Percentiles rank a stretch among this genome's conserved stretches.
Evolutionary conservation across 2,797 vertebrate genomes (phyloP).

Genomic region (Enteromius argenteus): DNA sequence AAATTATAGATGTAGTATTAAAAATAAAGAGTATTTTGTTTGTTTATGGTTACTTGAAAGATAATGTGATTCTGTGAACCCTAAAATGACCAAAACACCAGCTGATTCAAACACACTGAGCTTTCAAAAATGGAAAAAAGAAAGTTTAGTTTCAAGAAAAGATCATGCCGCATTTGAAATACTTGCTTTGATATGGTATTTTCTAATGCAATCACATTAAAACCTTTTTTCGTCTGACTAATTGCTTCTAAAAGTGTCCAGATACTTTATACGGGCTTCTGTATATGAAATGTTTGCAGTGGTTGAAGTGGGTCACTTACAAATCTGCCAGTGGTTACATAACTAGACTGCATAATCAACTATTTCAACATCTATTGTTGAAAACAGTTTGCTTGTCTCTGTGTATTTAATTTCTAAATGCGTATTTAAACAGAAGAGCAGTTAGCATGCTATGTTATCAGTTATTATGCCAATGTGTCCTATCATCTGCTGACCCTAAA

Average conservation of each 20-base stretch:
- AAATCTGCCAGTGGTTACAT: constrained; percentile 7
- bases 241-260: not conserved
- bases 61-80: not conserved
- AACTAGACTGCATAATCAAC: not conserved
- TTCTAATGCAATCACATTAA: not conserved
- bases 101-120: not conserved
- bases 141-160: not conserved
- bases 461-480: not conserved
- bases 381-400: not conserved
- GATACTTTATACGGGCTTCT: not conserved
- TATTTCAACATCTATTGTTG: constrained; percentile 21
- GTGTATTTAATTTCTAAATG: constrained; percentile 2
- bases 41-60: not conserved
- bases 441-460: not conserved
- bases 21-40: not conserved
- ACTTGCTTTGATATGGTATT: not conserved
- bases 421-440: constrained; percentile 5
- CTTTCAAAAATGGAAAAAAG: not conserved
- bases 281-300: not conserved
- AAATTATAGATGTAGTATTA: not conserved
- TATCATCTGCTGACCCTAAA: constrained; percentile 14
- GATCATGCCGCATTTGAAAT: not conserved
- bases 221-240: not conserved
- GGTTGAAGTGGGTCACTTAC: constrained; percentile 7
- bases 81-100: not conserved